These are phyloP conservation scores for Nebria brevicollis DNA, from an alignment of 2,888 invertebrate genomes.

Conservation along the genomic window DNA sequence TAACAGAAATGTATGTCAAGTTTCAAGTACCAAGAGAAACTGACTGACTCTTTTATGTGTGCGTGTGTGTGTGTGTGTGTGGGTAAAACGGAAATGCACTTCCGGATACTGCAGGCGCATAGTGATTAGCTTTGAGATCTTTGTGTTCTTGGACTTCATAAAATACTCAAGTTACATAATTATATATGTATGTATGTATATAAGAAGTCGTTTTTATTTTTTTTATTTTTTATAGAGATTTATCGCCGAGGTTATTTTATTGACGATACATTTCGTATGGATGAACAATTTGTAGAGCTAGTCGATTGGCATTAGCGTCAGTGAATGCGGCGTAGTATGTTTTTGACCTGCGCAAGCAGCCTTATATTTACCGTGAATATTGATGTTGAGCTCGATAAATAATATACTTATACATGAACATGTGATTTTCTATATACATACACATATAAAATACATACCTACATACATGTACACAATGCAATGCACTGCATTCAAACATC, in stretches of 20 bases:
- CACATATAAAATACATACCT: too few relatives aligned
- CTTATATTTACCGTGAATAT: background rate
- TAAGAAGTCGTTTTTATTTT: too few relatives aligned
- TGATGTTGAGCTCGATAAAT: background rate
- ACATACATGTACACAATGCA: too few relatives aligned
- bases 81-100: slow-evolving; percentile 37
- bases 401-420: background rate
- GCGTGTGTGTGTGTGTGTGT: background rate
- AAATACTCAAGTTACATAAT: too few relatives aligned
- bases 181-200: too few relatives aligned
- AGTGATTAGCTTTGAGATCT: slow-evolving; percentile 11
- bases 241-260: background rate
- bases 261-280: background rate
- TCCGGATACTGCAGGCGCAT: slow-evolving; percentile 28
- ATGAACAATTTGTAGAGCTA: too few relatives aligned
- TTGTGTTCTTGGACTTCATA: background rate
- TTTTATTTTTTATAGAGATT: too few relatives aligned
- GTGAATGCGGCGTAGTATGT: background rate
- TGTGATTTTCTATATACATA: background rate
- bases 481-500: too few relatives aligned
- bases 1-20: slow-evolving; percentile 12
- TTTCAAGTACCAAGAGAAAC: slow-evolving; percentile 16
- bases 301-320: background rate
- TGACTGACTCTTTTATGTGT: background rate
- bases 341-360: background rate